These are phyloP conservation scores for Trididemnum clinides DNA, from an alignment of 23 tunicate species.

Conservation along the genomic window DNA sequence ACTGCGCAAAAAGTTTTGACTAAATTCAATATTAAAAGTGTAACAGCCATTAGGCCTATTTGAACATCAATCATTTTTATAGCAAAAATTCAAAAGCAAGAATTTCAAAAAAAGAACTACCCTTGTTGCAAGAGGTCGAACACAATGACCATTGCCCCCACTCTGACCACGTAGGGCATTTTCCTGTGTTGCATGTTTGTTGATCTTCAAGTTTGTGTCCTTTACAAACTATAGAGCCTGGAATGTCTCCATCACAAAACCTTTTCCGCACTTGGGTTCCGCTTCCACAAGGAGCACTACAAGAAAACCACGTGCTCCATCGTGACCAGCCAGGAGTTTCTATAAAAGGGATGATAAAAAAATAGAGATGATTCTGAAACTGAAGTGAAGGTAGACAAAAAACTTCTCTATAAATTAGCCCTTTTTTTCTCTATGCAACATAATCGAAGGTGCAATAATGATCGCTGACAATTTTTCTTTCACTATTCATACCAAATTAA, in stretches of 20 bases:
- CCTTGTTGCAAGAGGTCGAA: conserved; percentile 48
- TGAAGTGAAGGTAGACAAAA: no score
- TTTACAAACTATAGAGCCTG: conserved; percentile 61
- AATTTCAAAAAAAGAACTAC: neutral
- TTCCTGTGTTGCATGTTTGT: conserved; percentile 50
- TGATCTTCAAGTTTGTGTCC: conserved; percentile 34
- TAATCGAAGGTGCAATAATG: no score
- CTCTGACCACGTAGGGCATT: conserved; percentile 62
- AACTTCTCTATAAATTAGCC: no score
- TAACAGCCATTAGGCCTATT: no score
- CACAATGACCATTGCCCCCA: conserved; percentile 74
- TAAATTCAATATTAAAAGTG: no score
- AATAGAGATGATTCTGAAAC: no score
- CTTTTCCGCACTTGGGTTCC: conserved; percentile 53
- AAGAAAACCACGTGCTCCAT: conserved; percentile 78
- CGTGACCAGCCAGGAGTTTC: conserved; percentile 81
- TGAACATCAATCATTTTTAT: no score
- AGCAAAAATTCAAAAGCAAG: neutral
- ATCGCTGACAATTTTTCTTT: no score
- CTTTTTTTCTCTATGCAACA: no score
- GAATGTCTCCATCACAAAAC: conserved; percentile 69
- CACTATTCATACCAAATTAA: no score
- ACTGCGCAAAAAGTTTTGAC: neutral
- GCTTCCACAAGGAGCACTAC: conserved; percentile 71
- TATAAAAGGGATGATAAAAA: no score